Conservation (phyloP, 2,888 invertebrate genomes). For the Sarcophaga rosellei region DNA sequence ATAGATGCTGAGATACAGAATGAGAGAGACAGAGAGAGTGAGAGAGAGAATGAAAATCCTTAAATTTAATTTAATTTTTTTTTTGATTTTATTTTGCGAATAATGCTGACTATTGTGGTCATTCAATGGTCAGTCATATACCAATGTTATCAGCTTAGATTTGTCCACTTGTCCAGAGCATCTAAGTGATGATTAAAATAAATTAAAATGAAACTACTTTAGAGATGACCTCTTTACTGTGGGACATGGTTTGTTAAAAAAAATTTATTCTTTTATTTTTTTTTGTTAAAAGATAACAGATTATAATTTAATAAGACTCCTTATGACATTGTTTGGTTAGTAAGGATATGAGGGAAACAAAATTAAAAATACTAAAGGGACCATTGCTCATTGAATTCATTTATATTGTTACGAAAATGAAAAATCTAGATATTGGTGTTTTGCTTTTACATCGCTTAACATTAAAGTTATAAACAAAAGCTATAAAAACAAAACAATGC, state of each 20-base stretch:
- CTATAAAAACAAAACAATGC: no score
- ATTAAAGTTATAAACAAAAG: no score
- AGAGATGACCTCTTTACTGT: no score
- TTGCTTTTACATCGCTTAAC: no score
- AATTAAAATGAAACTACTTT: no score
- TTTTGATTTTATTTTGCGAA: slow-evolving; percentile 48
- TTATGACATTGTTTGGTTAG: slow-evolving; percentile 31
- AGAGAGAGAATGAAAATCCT: slow-evolving; percentile 7
- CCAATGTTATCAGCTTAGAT: slow-evolving; percentile 27
- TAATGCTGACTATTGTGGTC: slow-evolving; percentile 60
- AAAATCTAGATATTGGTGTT: no score
- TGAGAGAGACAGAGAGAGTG: slow-evolving; percentile 3
- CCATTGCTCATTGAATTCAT: no score
- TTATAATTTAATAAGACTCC: slow-evolving; percentile 40
- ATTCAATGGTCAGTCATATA: slow-evolving; percentile 31
- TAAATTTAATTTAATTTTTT: slow-evolving; percentile 20
- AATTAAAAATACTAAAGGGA: background rate
- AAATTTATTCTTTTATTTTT: background rate
- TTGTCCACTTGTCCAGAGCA: background rate
- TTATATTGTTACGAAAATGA: no score
- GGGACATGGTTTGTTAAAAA: no score
- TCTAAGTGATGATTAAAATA: no score
- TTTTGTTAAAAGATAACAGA: slow-evolving; percentile 47
- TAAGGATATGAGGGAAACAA: background rate
- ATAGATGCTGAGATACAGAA: background rate